phyloP scores from a whole-genome alignment of 2,113 vertebrate species.

The Xiphophorus couchianus region DNA sequence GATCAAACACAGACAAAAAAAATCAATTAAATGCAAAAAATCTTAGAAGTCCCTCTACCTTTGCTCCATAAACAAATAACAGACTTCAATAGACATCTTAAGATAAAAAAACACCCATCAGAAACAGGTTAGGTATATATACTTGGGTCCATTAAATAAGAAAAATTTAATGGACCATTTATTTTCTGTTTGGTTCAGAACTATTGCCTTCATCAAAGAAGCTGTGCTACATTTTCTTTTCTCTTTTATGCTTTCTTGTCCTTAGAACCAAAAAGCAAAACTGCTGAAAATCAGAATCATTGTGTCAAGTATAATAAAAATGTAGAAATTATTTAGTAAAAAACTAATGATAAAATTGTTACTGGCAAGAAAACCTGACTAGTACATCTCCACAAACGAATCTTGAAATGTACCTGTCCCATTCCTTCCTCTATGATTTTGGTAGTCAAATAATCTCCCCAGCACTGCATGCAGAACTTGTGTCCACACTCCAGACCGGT shows the following conservation, averaged over 20 bases:
- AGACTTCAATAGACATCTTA: too few relatives aligned
- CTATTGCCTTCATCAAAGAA: neutral
- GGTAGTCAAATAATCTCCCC: slow-evolving; percentile 99
- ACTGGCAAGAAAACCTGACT: neutral
- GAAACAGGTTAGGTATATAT: too few relatives aligned
- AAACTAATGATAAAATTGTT: neutral
- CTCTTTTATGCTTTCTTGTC: neutral
- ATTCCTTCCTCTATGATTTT: slow-evolving; percentile 99
- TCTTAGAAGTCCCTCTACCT: too few relatives aligned
- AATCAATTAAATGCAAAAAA: too few relatives aligned
- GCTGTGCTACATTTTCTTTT: neutral
- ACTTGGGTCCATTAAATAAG: neutral
- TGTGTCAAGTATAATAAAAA: neutral
- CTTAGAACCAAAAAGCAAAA: neutral
- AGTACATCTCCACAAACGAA: neutral
- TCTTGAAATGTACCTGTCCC: slow-evolving; percentile 91
- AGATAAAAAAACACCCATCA: too few relatives aligned
- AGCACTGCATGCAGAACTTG: slow-evolving; percentile 99
- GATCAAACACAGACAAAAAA: neutral
- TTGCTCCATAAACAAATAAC: too few relatives aligned
- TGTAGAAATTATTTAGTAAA: neutral
- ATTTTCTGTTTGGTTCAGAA: neutral
- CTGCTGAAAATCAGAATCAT: neutral
- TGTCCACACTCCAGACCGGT: slow-evolving; percentile 99
- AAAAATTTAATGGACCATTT: neutral